A percentile compares a stretch with the other conserved stretches of the same genome.
These are phyloP conservation scores for Marisa cornuarietis DNA, from an alignment of 1,140 invertebrate species.

Conservation along the genomic window DNA sequence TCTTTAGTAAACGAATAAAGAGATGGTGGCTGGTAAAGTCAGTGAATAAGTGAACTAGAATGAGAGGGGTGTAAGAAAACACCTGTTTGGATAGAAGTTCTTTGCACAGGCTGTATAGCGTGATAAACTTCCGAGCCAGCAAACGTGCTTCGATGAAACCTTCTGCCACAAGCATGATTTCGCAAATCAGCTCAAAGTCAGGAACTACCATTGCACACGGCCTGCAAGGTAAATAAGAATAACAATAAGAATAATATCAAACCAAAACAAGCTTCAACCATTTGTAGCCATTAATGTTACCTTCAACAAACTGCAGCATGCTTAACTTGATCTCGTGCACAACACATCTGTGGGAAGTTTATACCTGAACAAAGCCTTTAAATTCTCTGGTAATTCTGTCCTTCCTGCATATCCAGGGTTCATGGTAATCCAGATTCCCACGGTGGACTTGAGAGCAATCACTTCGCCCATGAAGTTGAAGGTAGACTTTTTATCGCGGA, in stretches of 20 bases:
- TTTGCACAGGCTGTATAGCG: conserved; percentile 93
- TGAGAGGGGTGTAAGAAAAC: no score
- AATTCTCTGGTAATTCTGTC: conserved; percentile 89
- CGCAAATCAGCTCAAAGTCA: conserved; percentile 96
- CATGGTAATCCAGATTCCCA: conserved; percentile 98
- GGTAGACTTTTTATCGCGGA: conserved; percentile 84
- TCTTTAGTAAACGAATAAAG: no score
- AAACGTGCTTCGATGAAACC: conserved; percentile 94
- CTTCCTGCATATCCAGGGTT: conserved; percentile 95
- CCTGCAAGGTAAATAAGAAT: conserved; percentile 69
- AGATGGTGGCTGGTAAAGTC: no score
- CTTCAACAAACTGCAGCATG: neutral
- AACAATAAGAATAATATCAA: no score
- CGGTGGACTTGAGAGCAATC: conserved; percentile 82
- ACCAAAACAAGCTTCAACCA: no score
- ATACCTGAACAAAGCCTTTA: conserved; percentile 86
- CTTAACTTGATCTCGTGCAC: neutral
- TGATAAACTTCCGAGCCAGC: conserved; percentile 94
- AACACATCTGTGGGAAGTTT: neutral
- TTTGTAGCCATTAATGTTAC: neutral
- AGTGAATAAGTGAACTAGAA: no score
- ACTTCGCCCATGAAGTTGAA: conserved; percentile 96
- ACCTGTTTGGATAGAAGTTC: conserved; percentile 93
- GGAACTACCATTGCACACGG: conserved; percentile 98
- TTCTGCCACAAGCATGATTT: conserved; percentile 98